Conservation (phyloP, 2,888 invertebrate species). For the Tenthredo amoena region DNA sequence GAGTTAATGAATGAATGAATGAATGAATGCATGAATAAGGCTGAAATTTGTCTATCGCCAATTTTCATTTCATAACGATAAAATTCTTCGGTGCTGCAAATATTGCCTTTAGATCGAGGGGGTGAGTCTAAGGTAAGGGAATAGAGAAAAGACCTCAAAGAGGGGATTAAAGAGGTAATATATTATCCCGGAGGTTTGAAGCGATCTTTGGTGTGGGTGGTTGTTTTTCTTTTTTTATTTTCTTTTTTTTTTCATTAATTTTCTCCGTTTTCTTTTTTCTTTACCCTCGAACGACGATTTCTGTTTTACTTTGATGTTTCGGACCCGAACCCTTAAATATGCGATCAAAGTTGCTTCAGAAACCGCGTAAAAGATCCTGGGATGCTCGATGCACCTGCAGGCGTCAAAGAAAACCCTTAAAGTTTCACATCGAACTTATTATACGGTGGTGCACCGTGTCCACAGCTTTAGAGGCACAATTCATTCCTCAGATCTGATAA, state of each 20-base stretch:
- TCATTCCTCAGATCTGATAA: constrained; percentile 49
- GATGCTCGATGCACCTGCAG: neutral
- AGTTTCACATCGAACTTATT: neutral
- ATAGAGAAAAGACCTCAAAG: neutral
- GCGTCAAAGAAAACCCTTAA: constrained; percentile 25
- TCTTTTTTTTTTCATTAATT: neutral
- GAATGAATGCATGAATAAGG: too few species aligned
- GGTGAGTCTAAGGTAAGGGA: neutral
- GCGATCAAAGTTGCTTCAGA: neutral
- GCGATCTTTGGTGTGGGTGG: neutral
- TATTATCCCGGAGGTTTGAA: neutral
- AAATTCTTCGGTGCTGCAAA: too few species aligned
- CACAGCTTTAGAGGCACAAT: constrained; percentile 22
- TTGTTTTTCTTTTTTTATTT: neutral
- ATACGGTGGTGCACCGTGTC: neutral
- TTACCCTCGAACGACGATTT: neutral
- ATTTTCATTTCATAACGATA: too few species aligned
- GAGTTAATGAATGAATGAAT: too few species aligned
- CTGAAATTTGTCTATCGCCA: too few species aligned
- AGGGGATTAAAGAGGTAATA: neutral
- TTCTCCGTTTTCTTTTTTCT: neutral
- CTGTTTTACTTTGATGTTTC: neutral
- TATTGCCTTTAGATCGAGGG: neutral
- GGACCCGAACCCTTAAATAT: neutral
- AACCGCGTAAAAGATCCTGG: neutral